These are phyloP conservation scores for Pocota personata DNA, from an alignment of 2,888 invertebrate species.

Conservation along the genomic window DNA sequence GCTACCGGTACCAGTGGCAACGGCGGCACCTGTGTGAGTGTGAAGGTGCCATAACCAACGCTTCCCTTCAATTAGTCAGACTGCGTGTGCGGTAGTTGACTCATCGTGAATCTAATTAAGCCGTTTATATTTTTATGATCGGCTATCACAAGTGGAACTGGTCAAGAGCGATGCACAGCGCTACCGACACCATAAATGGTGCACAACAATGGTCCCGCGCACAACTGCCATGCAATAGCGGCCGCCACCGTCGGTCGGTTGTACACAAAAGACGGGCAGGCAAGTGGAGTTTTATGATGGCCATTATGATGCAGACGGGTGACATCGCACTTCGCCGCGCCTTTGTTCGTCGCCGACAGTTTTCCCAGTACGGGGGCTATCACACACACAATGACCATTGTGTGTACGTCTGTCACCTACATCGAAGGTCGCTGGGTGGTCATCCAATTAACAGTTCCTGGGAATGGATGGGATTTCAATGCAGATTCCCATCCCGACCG, in stretches of 20 bases:
- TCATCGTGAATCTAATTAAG: constrained; percentile 73
- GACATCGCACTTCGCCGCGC: constrained; percentile 67
- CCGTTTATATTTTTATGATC: constrained; percentile 73
- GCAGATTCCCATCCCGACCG: constrained; percentile 18
- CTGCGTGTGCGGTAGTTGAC: constrained; percentile 72
- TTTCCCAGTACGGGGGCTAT: constrained; percentile 19
- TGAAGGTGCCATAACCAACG: constrained; percentile 59
- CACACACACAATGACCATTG: constrained; percentile 46
- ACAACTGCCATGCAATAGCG: constrained; percentile 8
- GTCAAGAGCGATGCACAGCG: constrained; percentile 35
- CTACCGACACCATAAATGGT: constrained; percentile 58
- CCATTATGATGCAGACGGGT: constrained; percentile 70
- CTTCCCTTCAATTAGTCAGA: constrained; percentile 70
- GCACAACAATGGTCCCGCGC: constrained; percentile 54
- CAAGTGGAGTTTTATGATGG: constrained; percentile 68
- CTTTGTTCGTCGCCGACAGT: constrained; percentile 63
- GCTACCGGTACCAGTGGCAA: not conserved
- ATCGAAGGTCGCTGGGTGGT: constrained; percentile 62
- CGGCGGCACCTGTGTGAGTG: constrained; percentile 51
- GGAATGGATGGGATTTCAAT: constrained; percentile 52
- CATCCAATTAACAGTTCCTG: constrained; percentile 61
- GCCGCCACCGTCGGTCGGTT: not conserved
- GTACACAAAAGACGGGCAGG: constrained; percentile 28
- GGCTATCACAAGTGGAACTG: constrained; percentile 67
- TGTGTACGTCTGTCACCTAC: constrained; percentile 52